phyloP scores from a whole-genome alignment of 1,140 invertebrate genomes.

The Homalodisca vitripennis region DNA sequence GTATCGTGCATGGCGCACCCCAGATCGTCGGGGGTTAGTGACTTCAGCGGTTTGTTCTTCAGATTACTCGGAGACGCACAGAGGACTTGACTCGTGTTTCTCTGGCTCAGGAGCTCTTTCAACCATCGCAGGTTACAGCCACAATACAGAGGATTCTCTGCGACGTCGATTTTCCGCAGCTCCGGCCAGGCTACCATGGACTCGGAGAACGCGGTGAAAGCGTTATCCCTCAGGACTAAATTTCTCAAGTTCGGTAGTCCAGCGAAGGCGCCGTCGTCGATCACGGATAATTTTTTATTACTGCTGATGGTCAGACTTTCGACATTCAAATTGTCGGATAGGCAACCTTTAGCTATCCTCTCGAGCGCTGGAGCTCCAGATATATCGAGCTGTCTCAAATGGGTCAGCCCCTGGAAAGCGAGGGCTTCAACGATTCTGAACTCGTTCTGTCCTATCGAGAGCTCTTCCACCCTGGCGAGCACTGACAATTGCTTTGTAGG shows the following conservation, averaged over 20 bases:
- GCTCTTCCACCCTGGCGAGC: constrained; percentile 72
- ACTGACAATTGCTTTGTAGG: constrained; percentile 71
- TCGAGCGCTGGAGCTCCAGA: constrained; percentile 69
- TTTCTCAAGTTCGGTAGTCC: constrained; percentile 75
- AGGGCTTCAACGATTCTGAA: constrained; percentile 65
- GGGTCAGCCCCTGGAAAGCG: constrained; percentile 72
- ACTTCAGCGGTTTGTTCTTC: constrained; percentile 64
- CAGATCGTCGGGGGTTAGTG: constrained; percentile 69
- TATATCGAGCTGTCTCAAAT: constrained; percentile 72
- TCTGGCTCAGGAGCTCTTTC: constrained; percentile 63
- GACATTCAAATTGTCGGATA: constrained; percentile 76
- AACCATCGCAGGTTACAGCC: constrained; percentile 79
- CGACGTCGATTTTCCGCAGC: constrained; percentile 70
- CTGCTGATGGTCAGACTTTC: constrained; percentile 72
- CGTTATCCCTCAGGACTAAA: constrained; percentile 75
- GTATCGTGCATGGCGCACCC: constrained; percentile 76
- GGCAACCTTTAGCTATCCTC: constrained; percentile 70
- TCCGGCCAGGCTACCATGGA: constrained; percentile 75
- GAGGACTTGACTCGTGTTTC: constrained; percentile 71
- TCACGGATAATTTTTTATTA: constrained; percentile 67
- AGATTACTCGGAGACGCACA: constrained; percentile 70
- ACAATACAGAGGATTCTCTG: constrained; percentile 81
- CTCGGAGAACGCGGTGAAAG: constrained; percentile 69
- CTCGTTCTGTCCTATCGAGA: constrained; percentile 80
- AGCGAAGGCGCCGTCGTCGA: constrained; percentile 72